Conservation (phyloP, 2,797 vertebrate genomes). For the Chaenodraco wilsoni region DNA sequence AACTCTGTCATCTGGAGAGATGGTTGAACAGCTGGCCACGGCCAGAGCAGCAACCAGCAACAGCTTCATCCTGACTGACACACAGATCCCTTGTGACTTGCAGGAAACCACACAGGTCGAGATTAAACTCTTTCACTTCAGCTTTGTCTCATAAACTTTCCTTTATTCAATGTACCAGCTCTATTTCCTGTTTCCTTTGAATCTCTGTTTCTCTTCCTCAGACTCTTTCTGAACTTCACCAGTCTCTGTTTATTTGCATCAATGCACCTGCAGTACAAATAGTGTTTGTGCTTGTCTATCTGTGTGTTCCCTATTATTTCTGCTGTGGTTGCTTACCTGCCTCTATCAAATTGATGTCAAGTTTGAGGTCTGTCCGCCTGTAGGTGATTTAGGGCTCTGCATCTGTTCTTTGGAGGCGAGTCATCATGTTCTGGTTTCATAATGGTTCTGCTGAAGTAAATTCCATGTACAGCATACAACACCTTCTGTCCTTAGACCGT, state of each 20-base stretch:
- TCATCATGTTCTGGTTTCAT: no score
- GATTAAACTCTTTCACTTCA: constrained; percentile 32
- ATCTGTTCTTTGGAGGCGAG: no score
- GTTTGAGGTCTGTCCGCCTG: constrained; percentile 17
- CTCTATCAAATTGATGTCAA: neutral
- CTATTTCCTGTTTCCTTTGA: constrained; percentile 1
- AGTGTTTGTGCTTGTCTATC: neutral
- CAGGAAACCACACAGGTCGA: constrained; percentile 29
- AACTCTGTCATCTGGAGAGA: constrained; percentile 85
- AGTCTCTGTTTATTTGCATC: neutral
- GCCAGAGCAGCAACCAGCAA: constrained; percentile 70
- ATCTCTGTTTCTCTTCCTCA: constrained; percentile 2
- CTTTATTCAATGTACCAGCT: neutral
- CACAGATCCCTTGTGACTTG: constrained; percentile 2
- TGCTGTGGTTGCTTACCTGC: constrained; percentile 58
- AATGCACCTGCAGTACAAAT: constrained; percentile 20
- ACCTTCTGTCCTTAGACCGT: neutral
- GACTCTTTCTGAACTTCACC: neutral
- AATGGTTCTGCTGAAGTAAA: constrained; percentile 18
- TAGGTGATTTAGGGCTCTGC: neutral
- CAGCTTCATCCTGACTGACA: constrained; percentile 78
- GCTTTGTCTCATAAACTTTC: neutral
- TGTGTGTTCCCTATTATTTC: constrained; percentile 1
- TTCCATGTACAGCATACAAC: neutral
- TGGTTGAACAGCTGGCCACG: constrained; percentile 66